Evolutionary conservation across 2,888 invertebrate species (phyloP).

Genomic region (Stictocephala bisonia): DNA sequence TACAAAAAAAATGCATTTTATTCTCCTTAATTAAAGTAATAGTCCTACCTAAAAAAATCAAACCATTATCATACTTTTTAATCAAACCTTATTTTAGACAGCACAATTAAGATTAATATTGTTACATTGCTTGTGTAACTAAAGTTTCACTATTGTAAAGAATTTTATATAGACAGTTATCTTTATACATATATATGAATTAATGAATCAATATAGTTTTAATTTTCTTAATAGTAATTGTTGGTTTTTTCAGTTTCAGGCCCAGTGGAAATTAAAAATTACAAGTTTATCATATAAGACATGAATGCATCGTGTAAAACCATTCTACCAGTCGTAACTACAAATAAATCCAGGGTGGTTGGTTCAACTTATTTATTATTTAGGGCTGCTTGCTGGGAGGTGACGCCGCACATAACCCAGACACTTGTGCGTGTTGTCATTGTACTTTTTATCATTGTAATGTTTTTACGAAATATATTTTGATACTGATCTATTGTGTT

Average conservation of each 20-base stretch:
- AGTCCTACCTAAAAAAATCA: too few relatives aligned
- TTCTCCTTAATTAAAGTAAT: too few relatives aligned
- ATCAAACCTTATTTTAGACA: too few relatives aligned
- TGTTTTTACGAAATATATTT: constrained; percentile 49
- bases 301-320: background rate
- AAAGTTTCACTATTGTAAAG: too few relatives aligned
- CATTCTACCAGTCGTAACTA: constrained; percentile 24
- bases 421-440: constrained; percentile 37
- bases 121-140: too few relatives aligned
- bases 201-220: too few relatives aligned
- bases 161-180: too few relatives aligned
- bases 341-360: constrained; percentile 41
- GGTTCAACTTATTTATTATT: constrained; percentile 46
- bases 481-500: constrained; percentile 48
- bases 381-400: constrained; percentile 41
- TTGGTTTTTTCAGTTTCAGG: constrained; percentile 37
- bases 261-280: constrained; percentile 22
- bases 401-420: constrained; percentile 40
- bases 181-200: too few relatives aligned
- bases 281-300: constrained; percentile 23
- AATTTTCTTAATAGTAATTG: too few relatives aligned
- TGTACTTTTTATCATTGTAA: constrained; percentile 47
- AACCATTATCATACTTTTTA: too few relatives aligned
- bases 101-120: too few relatives aligned
- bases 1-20: too few relatives aligned